Evolutionary conservation across 2,888 invertebrate genomes (phyloP).

Genomic region (Lacanobia wlatinum): DNA sequence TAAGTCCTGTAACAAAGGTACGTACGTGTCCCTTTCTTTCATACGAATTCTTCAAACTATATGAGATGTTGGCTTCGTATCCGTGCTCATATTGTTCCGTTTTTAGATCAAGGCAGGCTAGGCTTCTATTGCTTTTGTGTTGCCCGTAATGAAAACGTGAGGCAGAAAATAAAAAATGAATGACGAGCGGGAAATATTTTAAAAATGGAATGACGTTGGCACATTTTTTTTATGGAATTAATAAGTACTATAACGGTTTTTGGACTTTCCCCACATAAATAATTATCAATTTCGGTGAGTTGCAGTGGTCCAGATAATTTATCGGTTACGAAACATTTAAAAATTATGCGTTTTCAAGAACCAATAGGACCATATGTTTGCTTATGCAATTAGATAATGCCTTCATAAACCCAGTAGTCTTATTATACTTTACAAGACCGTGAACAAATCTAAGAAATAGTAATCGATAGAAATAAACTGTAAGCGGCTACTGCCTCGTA

Average conservation of each 20-base stretch:
- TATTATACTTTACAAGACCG: constrained; percentile 15
- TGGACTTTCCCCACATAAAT: background rate
- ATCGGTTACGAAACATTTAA: background rate
- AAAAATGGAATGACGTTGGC: background rate
- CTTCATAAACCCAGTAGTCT: constrained; percentile 19
- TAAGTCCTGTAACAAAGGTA: constrained; percentile 29
- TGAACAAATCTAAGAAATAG: constrained; percentile 36
- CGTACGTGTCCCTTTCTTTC: constrained; percentile 20
- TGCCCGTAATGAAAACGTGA: constrained; percentile 17
- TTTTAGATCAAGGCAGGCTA: constrained; percentile 41
- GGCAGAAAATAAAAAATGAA: constrained; percentile 10
- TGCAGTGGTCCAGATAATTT: background rate
- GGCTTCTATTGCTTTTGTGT: constrained; percentile 39
- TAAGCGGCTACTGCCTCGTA: constrained; percentile 41
- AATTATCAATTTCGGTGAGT: background rate
- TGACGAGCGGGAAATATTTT: background rate
- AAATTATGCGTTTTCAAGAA: background rate
- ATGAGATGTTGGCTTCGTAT: constrained; percentile 33
- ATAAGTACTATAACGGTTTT: background rate
- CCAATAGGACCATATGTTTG: background rate
- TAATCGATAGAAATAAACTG: constrained; percentile 47
- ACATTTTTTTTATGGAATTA: background rate
- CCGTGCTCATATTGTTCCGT: constrained; percentile 39
- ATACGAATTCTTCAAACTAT: constrained; percentile 32
- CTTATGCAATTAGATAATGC: background rate